Percentiles rank a stretch among this genome's conserved stretches.
These are phyloP conservation scores for Zoanthus sansibaricus DNA, from an alignment of 92 coral and sea anemone species.

Conservation along the genomic window DNA sequence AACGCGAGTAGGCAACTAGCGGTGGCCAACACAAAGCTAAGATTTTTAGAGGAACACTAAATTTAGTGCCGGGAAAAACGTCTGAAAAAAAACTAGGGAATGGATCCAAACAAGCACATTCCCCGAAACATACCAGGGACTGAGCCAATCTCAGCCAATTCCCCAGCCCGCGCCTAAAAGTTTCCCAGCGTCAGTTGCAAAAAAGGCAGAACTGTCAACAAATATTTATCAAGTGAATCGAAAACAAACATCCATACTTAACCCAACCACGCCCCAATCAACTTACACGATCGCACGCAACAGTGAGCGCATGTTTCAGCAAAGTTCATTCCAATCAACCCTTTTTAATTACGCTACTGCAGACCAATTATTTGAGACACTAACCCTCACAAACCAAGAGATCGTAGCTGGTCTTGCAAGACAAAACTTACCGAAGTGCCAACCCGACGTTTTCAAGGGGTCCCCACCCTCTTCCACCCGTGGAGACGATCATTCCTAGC, in stretches of 20 bases:
- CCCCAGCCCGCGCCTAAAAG: neutral
- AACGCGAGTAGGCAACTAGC: conserved; percentile 1
- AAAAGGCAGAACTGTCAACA: conserved; percentile 6
- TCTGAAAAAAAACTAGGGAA: neutral
- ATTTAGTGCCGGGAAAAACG: neutral
- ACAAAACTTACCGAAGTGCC: conserved; percentile 53
- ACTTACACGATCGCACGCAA: neutral
- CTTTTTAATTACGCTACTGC: neutral
- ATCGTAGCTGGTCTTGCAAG: conserved; percentile 52
- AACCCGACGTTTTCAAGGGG: no score
- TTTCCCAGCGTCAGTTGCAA: neutral
- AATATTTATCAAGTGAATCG: neutral
- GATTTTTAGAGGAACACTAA: neutral
- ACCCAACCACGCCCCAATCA: conserved; percentile 6
- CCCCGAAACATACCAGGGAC: neutral
- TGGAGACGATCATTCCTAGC: no score
- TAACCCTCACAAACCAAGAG: neutral
- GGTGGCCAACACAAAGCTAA: neutral
- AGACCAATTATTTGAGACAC: conserved; percentile 7
- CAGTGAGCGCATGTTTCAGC: neutral
- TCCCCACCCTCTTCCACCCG: no score
- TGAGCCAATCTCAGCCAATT: conserved; percentile 1
- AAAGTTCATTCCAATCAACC: neutral
- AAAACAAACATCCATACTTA: neutral
- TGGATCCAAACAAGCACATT: neutral